phyloP scores from a whole-genome alignment of 2,888 invertebrate genomes.

The Stictocephala bisonia region DNA sequence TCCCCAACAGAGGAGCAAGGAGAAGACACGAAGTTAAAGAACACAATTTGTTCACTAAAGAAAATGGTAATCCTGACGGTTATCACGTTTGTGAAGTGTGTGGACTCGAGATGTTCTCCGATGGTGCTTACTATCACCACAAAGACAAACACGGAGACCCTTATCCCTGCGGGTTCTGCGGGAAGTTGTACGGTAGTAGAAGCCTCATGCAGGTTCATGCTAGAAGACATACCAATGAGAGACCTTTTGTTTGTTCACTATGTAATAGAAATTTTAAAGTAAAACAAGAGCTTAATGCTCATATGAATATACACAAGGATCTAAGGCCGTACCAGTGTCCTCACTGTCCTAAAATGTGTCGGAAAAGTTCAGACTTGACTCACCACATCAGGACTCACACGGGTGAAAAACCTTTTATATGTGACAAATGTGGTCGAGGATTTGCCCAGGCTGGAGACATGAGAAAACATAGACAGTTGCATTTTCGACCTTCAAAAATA shows the following conservation, averaged over 20 bases:
- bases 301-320: conserved; percentile 64
- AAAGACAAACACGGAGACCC: conserved; percentile 63
- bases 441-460: conserved; percentile 62
- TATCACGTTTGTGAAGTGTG: conserved; percentile 53
- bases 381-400: conserved; percentile 41
- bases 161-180: conserved; percentile 66
- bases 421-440: conserved; percentile 46
- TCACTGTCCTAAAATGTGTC: conserved; percentile 67
- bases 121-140: conserved; percentile 47
- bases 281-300: conserved; percentile 50
- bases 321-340: conserved; percentile 68
- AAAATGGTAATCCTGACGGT: conserved; percentile 48
- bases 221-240: conserved; percentile 56
- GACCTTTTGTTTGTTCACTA: conserved; percentile 57
- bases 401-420: conserved; percentile 32
- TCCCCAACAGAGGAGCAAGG: conserved; percentile 51
- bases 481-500: conserved; percentile 30
- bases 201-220: conserved; percentile 65
- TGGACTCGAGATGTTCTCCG: conserved; percentile 50
- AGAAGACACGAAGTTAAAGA: conserved; percentile 51
- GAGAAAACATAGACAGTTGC: conserved; percentile 57
- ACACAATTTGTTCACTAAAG: conserved; percentile 50
- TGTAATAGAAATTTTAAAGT: conserved; percentile 55
- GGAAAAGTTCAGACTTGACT: conserved; percentile 33
- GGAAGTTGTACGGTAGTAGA: conserved; percentile 65